Evolutionary conservation across 2,888 invertebrate genomes (phyloP), one percentile per base, ranked within the genome.

Genomic region (Diogma glabrata): DNA sequence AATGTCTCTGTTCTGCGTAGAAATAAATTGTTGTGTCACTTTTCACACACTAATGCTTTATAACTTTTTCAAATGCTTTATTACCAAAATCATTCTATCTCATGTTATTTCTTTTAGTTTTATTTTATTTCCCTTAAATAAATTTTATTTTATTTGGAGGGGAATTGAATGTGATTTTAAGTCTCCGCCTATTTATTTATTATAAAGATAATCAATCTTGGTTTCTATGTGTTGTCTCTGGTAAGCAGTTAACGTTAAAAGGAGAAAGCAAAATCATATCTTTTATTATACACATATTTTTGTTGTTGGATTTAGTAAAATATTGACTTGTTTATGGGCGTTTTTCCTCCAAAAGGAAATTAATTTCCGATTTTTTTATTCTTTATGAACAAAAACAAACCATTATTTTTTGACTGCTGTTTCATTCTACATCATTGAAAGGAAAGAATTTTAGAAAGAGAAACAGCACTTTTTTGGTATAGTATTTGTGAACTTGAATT

Each of bases 51-150:
- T 10, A 53, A 66, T 70, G 64, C 60, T 70, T 69, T 69, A 70
- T 69, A 65, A 64, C 64, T 62, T 63, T 62, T 61, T 58, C 60
- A 61, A 64, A 69, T 68, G 66, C 63, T 69, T 70, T 69, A 69
- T 70, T 63, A 60, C 65, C 52, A 16, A 28, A n/a, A n/a, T n/a
- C n/a, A n/a, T n/a, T n/a, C n/a, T n/a, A n/a, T n/a, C n/a, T n/a
- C n/a, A n/a, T n/a, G n/a, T n/a, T n/a, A n/a, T n/a, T n/a, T n/a
- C n/a, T n/a, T n/a, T n/a, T 19, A 23, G 19, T 40, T 16, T 40
- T 17, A 23, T n/a, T 24, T 28, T 16, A 28, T 7, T 14, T 12
- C 24, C 24, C 47, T 24, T 28, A 47, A 28, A 47, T 28, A 47
- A 19, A 24, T 26, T 16, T 28, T 28, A 28, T 28, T 47, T n/a